Conservation (phyloP, 2,888 invertebrate species). For the Globia sparganii region DNA sequence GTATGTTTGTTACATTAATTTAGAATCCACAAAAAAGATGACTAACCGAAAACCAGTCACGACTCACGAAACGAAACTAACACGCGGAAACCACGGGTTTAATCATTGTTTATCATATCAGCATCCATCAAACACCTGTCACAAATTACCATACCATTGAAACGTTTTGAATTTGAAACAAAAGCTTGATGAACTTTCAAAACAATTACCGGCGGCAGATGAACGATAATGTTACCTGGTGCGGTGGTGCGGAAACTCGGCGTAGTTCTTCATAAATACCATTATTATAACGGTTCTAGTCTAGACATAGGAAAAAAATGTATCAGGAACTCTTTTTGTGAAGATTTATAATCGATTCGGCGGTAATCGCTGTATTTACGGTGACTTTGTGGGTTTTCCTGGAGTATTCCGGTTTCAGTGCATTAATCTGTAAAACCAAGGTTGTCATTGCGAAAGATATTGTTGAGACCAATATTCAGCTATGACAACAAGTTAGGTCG, state of each 20-base stretch:
- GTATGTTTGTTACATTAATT: neutral
- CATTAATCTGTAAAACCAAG: too few relatives aligned
- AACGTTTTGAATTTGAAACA: slow-evolving; percentile 32
- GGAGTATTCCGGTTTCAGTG: neutral
- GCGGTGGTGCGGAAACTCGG: slow-evolving; percentile 47
- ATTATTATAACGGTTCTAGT: slow-evolving; percentile 54
- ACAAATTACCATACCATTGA: slow-evolving; percentile 39
- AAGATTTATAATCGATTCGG: slow-evolving; percentile 41
- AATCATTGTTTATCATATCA: slow-evolving; percentile 24
- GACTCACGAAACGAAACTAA: neutral
- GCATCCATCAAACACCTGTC: slow-evolving; percentile 38
- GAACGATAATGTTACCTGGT: slow-evolving; percentile 31
- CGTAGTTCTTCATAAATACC: slow-evolving; percentile 45
- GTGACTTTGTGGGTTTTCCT: slow-evolving; percentile 6
- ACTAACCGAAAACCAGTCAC: slow-evolving; percentile 17
- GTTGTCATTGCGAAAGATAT: neutral
- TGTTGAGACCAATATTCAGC: neutral
- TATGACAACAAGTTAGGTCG: neutral
- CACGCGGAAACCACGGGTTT: slow-evolving; percentile 14
- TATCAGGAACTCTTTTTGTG: slow-evolving; percentile 41
- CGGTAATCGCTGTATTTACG: slow-evolving; percentile 24
- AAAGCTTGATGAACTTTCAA: slow-evolving; percentile 44
- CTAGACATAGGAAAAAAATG: slow-evolving; percentile 61
- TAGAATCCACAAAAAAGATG: slow-evolving; percentile 14
- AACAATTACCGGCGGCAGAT: slow-evolving; percentile 40